Base-by-base conservation (phyloP, 2,113 vertebrate genomes). In the Thinocorus orbignyianus region DNA sequence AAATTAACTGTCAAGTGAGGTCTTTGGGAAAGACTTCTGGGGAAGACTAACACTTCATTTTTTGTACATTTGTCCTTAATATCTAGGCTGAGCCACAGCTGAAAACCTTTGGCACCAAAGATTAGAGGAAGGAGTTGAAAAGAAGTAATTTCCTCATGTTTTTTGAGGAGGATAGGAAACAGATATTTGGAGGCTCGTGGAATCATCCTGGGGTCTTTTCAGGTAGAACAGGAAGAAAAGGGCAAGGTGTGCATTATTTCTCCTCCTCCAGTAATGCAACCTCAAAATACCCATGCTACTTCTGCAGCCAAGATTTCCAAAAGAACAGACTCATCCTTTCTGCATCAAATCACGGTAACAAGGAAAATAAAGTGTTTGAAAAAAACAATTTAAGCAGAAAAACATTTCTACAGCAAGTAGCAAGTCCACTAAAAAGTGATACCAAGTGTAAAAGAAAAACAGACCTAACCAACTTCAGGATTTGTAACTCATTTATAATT, bases 401-500 rank as follows among this genome's bases (percentile, higher is more conserved):
- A 95, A 52, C 54, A 44, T 74, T 85, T 48, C 93, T 66, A 73
- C 3, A 57, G 28, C 49, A 58, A 88, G 44, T 52, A 76, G 17
- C 4, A 68, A 68, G 20, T 33, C 20, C 74, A 49, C 58, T 86
- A 87, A 86, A 74, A 72, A 57, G 37, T 78, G 44, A 17, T 71
- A 55, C 31, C 51, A 72, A 92, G 49, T n/a, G 31, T 76, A 95
- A 90, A 82, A 79, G 68, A 89, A 33, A 96, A 94, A 51, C 24
- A 82, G 84, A 81, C 90, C 78, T 66, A 76, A 37, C 55, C 65
- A 90, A 39, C 46, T 85, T 90, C 25, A 62, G 37, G 74, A 82
- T 80, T 96, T 79, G 65, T 93, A 94, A 93, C 28, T 69, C 73
- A 88, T 88, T 88, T 92, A 52, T 86, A 94, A 76, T 95, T 93